Conservation (phyloP, 1,140 invertebrate species). For the Zaprionus davidi region DNA sequence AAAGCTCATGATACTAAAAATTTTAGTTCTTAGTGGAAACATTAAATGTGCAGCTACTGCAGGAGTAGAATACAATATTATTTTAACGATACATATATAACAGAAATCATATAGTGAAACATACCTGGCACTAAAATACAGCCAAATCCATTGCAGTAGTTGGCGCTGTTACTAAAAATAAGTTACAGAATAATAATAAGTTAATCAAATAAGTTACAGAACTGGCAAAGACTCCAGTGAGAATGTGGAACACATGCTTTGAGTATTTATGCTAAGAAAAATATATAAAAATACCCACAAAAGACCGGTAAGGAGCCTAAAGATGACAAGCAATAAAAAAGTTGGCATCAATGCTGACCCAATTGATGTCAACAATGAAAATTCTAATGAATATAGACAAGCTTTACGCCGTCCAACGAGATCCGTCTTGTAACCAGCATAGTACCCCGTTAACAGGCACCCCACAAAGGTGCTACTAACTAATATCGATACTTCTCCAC, state of each 20-base stretch:
- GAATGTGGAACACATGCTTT: background rate
- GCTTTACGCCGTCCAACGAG: constrained; percentile 19
- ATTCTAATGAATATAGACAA: constrained; percentile 10
- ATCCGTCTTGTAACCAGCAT: constrained; percentile 35
- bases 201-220: constrained; percentile 29
- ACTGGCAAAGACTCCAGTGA: constrained; percentile 1
- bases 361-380: background rate
- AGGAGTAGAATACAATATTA: background rate
- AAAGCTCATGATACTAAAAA: constrained; percentile 4
- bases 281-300: constrained; percentile 18
- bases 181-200: too few species aligned
- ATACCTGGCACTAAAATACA: constrained; percentile 21
- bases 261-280: background rate
- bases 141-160: background rate
- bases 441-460: constrained; percentile 4
- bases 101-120: background rate
- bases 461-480: constrained; percentile 3
- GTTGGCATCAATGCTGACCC: constrained; percentile 27
- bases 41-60: constrained; percentile 10
- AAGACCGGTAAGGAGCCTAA: constrained; percentile 24
- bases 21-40: background rate
- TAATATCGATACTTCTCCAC: background rate
- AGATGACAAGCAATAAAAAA: constrained; percentile 13
- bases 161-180: background rate
- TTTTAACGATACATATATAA: background rate